Evolutionary conservation across 2,797 vertebrate genomes (phyloP).

Genomic region (Echiichthys vipera): DNA sequence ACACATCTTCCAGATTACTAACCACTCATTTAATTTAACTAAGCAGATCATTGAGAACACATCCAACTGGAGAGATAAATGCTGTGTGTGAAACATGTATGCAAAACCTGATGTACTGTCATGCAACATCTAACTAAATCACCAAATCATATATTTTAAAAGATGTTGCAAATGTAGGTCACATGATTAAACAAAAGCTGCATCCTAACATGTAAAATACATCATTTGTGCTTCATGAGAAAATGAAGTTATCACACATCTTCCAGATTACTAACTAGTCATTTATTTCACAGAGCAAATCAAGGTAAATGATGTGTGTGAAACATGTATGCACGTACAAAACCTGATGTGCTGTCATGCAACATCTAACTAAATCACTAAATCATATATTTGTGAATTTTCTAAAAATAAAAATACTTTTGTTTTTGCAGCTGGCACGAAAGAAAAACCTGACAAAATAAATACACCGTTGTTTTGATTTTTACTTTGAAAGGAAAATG

Average conservation of each 20-base stretch:
- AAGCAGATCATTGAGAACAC: neutral
- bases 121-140: neutral
- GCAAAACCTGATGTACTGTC: neutral
- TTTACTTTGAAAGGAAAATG: neutral
- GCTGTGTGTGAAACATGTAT: neutral
- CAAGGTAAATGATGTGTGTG: neutral
- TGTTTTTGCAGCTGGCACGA: neutral
- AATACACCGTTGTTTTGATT: neutral
- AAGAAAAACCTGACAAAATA: neutral
- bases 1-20: neutral
- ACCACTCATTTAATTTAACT: neutral
- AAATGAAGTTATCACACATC: neutral
- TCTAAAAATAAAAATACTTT: neutral
- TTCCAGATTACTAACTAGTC: neutral
- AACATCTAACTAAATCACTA: neutral
- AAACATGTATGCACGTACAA: conserved; percentile 6
- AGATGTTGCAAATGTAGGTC: neutral
- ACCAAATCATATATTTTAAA: neutral
- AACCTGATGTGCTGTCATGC: neutral
- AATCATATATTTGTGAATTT: neutral
- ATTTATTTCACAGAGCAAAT: neutral
- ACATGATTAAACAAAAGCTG: neutral
- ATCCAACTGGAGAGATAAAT: neutral
- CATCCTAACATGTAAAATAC: neutral
- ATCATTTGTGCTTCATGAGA: neutral